Evolutionary conservation across 2,888 invertebrate species (phyloP).

Genomic region (Linnaemya vulpina): DNA sequence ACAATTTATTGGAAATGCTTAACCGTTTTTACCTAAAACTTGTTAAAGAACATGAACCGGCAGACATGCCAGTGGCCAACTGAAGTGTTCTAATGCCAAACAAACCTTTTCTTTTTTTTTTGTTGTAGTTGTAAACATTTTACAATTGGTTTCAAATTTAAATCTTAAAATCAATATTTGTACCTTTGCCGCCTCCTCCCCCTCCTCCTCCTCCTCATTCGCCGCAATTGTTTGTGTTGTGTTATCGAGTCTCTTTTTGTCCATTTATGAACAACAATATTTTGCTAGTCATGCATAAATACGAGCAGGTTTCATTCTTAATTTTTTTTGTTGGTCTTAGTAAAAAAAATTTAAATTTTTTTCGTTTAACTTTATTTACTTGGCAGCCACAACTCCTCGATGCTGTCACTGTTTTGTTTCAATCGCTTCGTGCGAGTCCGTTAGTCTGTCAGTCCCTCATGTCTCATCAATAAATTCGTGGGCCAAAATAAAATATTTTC

Average conservation of each 20-base stretch:
- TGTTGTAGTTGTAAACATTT: slow-evolving; percentile 27
- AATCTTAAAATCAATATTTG: slow-evolving; percentile 64
- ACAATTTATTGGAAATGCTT: background rate
- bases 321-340: slow-evolving; percentile 29
- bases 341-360: too few relatives aligned
- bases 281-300: slow-evolving; percentile 55
- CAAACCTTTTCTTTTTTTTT: background rate
- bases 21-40: slow-evolving; percentile 4
- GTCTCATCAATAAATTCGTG: slow-evolving; percentile 73
- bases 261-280: slow-evolving; percentile 49
- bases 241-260: background rate
- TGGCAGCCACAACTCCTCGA: slow-evolving; percentile 47
- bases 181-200: background rate
- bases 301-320: too few relatives aligned
- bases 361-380: slow-evolving; percentile 58
- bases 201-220: background rate
- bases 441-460: slow-evolving; percentile 67
- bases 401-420: slow-evolving; percentile 52
- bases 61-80: slow-evolving; percentile 8
- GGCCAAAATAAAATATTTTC: slow-evolving; percentile 69
- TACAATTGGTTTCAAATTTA: slow-evolving; percentile 55
- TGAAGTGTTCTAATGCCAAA: slow-evolving; percentile 41
- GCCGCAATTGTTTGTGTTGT: background rate
- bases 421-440: background rate
- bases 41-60: background rate